These are phyloP conservation scores for Speoplatyrhinus poulsoni DNA, from an alignment of 2,113 vertebrate genomes.

Conservation along the genomic window DNA sequence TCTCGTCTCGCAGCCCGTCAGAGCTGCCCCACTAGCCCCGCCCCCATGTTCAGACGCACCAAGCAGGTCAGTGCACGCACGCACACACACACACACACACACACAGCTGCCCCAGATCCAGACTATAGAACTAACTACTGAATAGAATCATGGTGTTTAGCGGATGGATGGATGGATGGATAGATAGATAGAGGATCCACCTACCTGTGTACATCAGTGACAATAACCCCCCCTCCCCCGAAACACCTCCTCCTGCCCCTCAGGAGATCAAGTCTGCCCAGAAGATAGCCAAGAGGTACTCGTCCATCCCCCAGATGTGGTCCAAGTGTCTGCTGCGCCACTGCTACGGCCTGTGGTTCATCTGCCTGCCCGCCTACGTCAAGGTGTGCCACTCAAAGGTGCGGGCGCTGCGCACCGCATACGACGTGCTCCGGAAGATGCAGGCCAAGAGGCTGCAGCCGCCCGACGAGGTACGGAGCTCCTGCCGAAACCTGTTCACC, in stretches of 20 bases:
- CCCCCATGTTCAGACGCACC: conserved; percentile 94
- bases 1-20: conserved; percentile 83
- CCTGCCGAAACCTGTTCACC: background rate
- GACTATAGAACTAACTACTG: background rate
- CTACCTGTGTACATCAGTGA: background rate
- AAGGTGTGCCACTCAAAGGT: conserved; percentile 96
- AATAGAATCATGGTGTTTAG: background rate
- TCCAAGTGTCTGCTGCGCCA: conserved; percentile 94
- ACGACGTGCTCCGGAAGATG: conserved; percentile 96
- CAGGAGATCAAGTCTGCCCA: conserved; percentile 96
- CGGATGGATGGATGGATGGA: background rate
- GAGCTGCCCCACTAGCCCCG: conserved; percentile 90
- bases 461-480: conserved; percentile 87
- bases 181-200: background rate
- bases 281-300: conserved; percentile 93
- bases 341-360: conserved; percentile 97
- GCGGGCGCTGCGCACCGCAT: conserved; percentile 90
- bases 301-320: conserved; percentile 96
- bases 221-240: background rate
- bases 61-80: conserved; percentile 84
- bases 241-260: conserved; percentile 8
- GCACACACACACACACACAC: conserved; percentile 6
- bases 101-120: background rate
- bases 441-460: conserved; percentile 93
- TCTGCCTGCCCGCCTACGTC: conserved; percentile 93